Evolutionary conservation across 2,113 vertebrate genomes (phyloP), one percentile per base, ranked within the genome.

Genomic region (Xiphias gladius): DNA sequence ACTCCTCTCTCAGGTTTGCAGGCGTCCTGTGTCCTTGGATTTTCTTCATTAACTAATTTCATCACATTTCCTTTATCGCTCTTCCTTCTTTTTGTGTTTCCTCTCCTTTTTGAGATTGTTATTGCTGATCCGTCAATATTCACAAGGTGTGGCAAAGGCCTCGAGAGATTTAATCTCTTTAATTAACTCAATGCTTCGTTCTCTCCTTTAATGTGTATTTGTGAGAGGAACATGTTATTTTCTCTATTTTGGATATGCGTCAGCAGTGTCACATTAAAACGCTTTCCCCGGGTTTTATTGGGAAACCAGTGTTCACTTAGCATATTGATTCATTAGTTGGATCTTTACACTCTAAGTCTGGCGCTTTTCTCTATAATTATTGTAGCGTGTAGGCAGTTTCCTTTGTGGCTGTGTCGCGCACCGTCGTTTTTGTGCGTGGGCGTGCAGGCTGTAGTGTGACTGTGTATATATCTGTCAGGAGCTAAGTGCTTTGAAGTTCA

Each of bases 401-500:
- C 65, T 73, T 65, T 86, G 83, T 73, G 65, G 43, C 69, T 66
- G 57, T 54, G 41, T 86, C 75, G 35, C 76, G 69, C 66, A 28
- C 50, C 22, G 61, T 50, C 14, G 9, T 35, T 16, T 71, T 1
- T 69, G 46, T 28, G 52, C 72, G 85, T 72, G 63, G 43, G 75
- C 12, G 37, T 48, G 52, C 32, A 7, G n/a, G 43, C 67, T 65
- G 35, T 30, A 16, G 67, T 66, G 63, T 50, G 75, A 57, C 61
- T 83, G 50, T 32, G 71, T 77, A 73, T 10, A n/a, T 64, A 69
- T 30, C 63, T 85, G 82, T 87, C 75, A 83, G 62, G 41, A 88
- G 87, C 83, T 87, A 91, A 93, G 88, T 90, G 75, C 79, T 89
- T 90, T 90, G 82, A 91, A 87, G 91, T 89, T 91, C 87, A 86